These are phyloP conservation scores for Himantopus leucocephalus DNA, from an alignment of 2,113 vertebrate genomes.

Conservation along the genomic window DNA sequence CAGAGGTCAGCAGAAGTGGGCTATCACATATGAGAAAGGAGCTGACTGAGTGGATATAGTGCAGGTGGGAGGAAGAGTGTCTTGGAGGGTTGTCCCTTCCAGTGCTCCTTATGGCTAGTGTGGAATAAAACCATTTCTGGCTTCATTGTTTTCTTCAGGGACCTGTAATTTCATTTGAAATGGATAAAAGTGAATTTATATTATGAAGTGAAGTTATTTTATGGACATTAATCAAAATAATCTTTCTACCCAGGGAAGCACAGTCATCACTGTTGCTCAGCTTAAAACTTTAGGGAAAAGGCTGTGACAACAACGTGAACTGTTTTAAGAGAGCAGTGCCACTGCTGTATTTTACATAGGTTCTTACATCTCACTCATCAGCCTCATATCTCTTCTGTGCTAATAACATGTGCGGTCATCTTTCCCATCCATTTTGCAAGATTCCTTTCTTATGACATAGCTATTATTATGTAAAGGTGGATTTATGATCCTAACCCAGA, in stretches of 20 bases:
- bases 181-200: background rate
- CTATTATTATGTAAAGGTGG: background rate
- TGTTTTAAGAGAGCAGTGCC: background rate
- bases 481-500: background rate
- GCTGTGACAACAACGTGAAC: background rate
- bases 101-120: background rate
- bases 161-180: slow-evolving; percentile 1
- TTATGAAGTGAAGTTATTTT: background rate
- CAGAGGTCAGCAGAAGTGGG: background rate
- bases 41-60: background rate
- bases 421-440: background rate
- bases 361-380: background rate
- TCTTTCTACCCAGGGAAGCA: background rate
- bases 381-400: background rate
- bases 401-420: background rate
- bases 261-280: background rate
- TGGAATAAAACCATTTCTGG: background rate
- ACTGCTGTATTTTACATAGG: background rate
- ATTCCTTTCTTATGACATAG: background rate
- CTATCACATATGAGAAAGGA: background rate
- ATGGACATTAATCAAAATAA: background rate
- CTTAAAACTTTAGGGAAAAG: background rate
- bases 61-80: background rate
- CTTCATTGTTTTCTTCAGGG: slow-evolving; percentile 20
- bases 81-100: background rate